Percentiles rank a stretch among this genome's conserved stretches.
These are phyloP conservation scores for Cerastis leucographa DNA, from an alignment of 2,888 invertebrate species.

Conservation along the genomic window DNA sequence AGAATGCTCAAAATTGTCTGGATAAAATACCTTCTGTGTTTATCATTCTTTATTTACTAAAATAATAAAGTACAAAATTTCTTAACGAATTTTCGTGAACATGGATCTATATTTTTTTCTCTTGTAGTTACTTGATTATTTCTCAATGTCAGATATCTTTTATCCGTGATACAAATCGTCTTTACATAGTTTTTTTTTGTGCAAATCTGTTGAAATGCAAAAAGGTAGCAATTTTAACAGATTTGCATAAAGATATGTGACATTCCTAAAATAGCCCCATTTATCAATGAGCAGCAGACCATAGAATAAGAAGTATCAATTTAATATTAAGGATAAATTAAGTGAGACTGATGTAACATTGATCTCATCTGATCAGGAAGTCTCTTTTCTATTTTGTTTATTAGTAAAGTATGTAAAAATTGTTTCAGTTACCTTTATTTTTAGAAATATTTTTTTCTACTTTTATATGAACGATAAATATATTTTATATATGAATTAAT, in stretches of 20 bases:
- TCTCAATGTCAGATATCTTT: not conserved
- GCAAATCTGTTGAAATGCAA: not conserved
- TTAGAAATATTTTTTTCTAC: constrained; percentile 58
- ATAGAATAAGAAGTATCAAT: constrained; percentile 47
- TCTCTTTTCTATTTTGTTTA: constrained; percentile 55
- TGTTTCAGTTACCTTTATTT: constrained; percentile 69
- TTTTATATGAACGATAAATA: constrained; percentile 58
- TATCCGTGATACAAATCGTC: not conserved
- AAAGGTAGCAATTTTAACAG: too few species aligned
- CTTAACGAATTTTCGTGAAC: constrained; percentile 16
- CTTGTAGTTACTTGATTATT: constrained; percentile 28
- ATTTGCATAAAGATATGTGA: not conserved
- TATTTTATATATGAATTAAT: constrained; percentile 31
- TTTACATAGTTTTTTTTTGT: not conserved
- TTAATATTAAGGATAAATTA: constrained; percentile 52
- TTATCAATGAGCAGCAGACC: constrained; percentile 35
- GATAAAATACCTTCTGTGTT: constrained; percentile 25
- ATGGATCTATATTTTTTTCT: constrained; percentile 24
- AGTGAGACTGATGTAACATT: constrained; percentile 69
- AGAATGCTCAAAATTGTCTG: constrained; percentile 15
- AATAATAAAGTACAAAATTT: constrained; percentile 62
- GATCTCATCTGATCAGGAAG: constrained; percentile 68
- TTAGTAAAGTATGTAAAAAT: constrained; percentile 50
- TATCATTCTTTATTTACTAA: constrained; percentile 37
- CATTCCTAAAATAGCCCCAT: not conserved